These are phyloP conservation scores for Poeciliopsis turneri DNA, from an alignment of 2,797 vertebrate genomes.

Conservation along the genomic window DNA sequence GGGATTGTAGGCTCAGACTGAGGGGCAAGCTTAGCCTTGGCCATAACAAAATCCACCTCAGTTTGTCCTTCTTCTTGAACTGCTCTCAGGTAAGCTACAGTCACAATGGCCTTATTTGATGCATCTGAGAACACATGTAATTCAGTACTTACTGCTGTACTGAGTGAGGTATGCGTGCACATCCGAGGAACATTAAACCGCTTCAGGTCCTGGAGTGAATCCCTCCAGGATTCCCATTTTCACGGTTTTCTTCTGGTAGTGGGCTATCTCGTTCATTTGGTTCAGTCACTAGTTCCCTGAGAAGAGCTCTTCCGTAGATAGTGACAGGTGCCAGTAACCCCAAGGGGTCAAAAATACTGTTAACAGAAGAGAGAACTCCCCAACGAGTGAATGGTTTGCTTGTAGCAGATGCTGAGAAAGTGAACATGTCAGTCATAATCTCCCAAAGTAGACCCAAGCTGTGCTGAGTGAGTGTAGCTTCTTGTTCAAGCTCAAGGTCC, in stretches of 20 bases:
- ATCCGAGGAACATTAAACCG: not conserved
- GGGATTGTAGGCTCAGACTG: not conserved
- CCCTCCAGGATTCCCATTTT: not conserved
- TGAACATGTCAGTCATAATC: constrained; percentile 12
- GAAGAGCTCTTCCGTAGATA: not conserved
- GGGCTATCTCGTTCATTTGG: not conserved
- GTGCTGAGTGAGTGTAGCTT: too few species aligned
- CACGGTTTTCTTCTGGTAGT: not conserved
- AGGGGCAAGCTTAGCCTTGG: not conserved
- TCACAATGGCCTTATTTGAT: not conserved
- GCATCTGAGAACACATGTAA: not conserved
- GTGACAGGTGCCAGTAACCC: not conserved
- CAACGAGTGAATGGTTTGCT: not conserved
- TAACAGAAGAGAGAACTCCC: not conserved
- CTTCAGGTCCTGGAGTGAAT: not conserved
- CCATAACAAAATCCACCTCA: not conserved
- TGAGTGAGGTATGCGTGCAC: not conserved
- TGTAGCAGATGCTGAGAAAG: not conserved
- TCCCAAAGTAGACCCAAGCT: too few species aligned
- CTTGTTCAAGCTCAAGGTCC: too few species aligned
- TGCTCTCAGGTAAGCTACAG: not conserved
- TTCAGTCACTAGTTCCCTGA: not conserved
- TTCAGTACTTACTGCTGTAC: not conserved
- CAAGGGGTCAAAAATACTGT: not conserved
- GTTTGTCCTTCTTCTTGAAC: not conserved